Conservation (phyloP, 2,113 vertebrate species). For the Galeopterus variegatus region DNA sequence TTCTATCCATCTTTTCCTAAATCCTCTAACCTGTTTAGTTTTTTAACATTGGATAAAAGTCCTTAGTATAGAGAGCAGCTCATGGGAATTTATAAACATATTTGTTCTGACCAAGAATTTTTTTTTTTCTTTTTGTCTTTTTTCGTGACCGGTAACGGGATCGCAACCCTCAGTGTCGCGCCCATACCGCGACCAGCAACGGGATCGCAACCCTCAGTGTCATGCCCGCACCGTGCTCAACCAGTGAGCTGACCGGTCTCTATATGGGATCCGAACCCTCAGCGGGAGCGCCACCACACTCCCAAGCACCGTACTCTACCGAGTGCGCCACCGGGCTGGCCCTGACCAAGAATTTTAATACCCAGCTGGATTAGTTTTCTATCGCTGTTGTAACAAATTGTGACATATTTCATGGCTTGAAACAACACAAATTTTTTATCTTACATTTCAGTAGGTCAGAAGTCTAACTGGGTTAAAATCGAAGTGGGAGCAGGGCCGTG, state of each 20-base stretch:
- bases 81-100: conserved; percentile 19
- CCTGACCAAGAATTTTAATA: conserved; percentile 45
- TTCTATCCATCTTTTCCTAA: neutral
- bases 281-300: too few relatives aligned
- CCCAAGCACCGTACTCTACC: too few relatives aligned
- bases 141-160: too few relatives aligned
- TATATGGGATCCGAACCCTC: too few relatives aligned
- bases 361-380: neutral
- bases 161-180: too few relatives aligned
- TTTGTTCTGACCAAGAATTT: conserved; percentile 40
- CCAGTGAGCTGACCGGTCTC: too few relatives aligned
- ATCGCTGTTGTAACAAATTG: neutral
- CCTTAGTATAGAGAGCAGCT: neutral
- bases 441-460: neutral
- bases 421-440: neutral
- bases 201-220: too few relatives aligned
- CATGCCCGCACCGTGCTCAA: too few relatives aligned
- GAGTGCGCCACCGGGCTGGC: too few relatives aligned
- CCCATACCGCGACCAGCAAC: too few relatives aligned
- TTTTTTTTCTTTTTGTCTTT: too few relatives aligned
- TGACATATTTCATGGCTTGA: neutral
- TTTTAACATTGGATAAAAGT: conserved; percentile 46
- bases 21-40: neutral
- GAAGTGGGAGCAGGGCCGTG: neutral
- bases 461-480: neutral